phyloP scores from a whole-genome alignment of 2,888 invertebrate species.

The Coleophora flavipennella region DNA sequence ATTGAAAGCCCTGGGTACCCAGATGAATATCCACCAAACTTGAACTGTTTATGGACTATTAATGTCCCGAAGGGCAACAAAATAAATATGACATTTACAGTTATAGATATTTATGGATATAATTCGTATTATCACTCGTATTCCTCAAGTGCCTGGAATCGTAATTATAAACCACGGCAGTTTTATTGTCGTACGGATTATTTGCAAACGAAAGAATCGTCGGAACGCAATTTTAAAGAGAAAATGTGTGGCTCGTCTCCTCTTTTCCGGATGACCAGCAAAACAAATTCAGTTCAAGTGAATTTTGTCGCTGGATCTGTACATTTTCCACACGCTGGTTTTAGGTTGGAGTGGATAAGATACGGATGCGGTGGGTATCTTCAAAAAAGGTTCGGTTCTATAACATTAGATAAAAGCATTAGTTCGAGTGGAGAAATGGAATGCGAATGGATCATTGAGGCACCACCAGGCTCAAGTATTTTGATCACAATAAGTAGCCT shows the following conservation, averaged over 20 bases:
- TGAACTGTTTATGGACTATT: conserved; percentile 85
- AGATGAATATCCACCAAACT: conserved; percentile 69
- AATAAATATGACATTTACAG: conserved; percentile 86
- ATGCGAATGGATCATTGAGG: conserved; percentile 86
- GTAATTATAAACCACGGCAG: background rate
- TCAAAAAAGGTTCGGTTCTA: conserved; percentile 60
- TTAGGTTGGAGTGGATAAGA: conserved; percentile 86
- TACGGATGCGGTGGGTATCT: conserved; percentile 83
- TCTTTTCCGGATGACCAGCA: conserved; percentile 71
- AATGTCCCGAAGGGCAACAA: conserved; percentile 83
- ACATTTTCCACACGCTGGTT: conserved; percentile 74
- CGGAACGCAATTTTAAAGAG: conserved; percentile 39
- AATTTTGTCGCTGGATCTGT: conserved; percentile 75
- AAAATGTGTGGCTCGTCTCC: conserved; percentile 57
- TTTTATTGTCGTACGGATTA: conserved; percentile 74
- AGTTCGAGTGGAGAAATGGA: conserved; percentile 68
- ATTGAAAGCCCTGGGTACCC: conserved; percentile 93
- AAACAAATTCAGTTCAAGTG: conserved; percentile 72
- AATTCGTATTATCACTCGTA: conserved; percentile 9
- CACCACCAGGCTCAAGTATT: conserved; percentile 76
- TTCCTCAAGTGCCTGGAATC: conserved; percentile 9
- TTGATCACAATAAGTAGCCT: conserved; percentile 76
- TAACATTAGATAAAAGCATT: conserved; percentile 77
- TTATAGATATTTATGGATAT: conserved; percentile 74
- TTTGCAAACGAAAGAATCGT: conserved; percentile 61